Evolutionary conservation across 1,140 invertebrate species (phyloP), one percentile per base, ranked within the genome.

Genomic region (Hestina assimilis): DNA sequence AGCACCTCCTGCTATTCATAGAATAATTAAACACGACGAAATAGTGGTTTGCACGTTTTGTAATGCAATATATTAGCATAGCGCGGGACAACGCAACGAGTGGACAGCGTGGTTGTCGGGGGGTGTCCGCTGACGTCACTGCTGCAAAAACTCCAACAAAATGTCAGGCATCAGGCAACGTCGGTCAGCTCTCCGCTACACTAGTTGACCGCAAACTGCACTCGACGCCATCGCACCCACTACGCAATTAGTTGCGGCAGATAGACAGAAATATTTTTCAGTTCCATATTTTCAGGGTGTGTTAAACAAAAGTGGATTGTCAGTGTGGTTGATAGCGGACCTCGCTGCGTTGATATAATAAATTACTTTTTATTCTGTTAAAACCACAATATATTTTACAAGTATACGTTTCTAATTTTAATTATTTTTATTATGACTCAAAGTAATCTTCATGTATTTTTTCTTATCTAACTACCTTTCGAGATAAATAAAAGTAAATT

Each of bases 181-280:
- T 38, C 9, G 33, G 33, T 38, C 33, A 38, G 33, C 14, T 38
- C 33, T 38, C 33, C 33, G 33, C 68, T 66, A 70, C 72, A 69
- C 66, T 70, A 72, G 61, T 68, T 52, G 51, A 84, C 79, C 79
- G 67, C 81, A 81, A 78, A 79, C 77, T 79, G 79, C 72, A 72
- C 58, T 68, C 69, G 75, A 72, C 75, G 60, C 59, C 52, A 60
- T 62, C 50, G 46, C 63, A 68, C 59, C 48, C 57, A 68, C 61
- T 66, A 60, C 31, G 55, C 40, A 58, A 58, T 58, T 58, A 58
- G 45, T 58, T 58, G 46, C 40, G 55, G 55, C 29, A 43, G 14
- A 58, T 51, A 51, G 55, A 59, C 57, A 59, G 53, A 53, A 53
- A 47, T 53, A 52, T 52, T 46, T 45, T 53, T 17, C 50, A n/a